phyloP scores from a whole-genome alignment of 1,140 invertebrate species.

The Ips nitidus region DNA sequence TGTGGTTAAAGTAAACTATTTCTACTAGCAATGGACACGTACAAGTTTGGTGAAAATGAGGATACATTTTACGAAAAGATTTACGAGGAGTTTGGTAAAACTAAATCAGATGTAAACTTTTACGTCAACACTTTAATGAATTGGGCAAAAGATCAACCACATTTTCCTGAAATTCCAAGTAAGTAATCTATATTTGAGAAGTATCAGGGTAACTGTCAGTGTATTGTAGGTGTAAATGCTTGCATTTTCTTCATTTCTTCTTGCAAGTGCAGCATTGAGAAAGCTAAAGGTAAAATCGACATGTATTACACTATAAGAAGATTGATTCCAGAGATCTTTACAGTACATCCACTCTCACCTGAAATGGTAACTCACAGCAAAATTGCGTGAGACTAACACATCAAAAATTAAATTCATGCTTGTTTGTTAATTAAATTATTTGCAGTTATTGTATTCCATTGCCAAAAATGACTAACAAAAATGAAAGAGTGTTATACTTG shows the following conservation, averaged over 20 bases:
- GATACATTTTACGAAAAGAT: constrained; percentile 10
- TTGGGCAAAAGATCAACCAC: constrained; percentile 35
- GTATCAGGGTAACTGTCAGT: too few species aligned
- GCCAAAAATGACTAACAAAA: constrained; percentile 19
- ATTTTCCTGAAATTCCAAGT: constrained; percentile 40
- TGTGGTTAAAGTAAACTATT: neutral
- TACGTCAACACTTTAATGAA: constrained; percentile 25
- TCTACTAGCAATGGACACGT: neutral
- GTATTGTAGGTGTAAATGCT: neutral
- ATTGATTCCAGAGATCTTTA: constrained; percentile 57
- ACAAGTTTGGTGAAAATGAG: neutral
- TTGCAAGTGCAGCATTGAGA: constrained; percentile 65
- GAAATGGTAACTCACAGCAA: constrained; percentile 48
- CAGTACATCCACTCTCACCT: constrained; percentile 16
- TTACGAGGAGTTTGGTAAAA: constrained; percentile 25
- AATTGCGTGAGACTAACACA: constrained; percentile 40
- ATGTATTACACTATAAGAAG: constrained; percentile 62
- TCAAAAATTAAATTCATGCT: neutral
- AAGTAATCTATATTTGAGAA: constrained; percentile 5
- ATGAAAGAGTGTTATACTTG: constrained; percentile 5
- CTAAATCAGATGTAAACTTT: constrained; percentile 26
- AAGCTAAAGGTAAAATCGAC: constrained; percentile 65
- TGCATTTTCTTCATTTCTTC: constrained; percentile 8
- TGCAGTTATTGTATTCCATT: constrained; percentile 9
- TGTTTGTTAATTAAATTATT: neutral